Evolutionary conservation across 2,113 vertebrate species (phyloP), one percentile per base, ranked within the genome.

Genomic region (Pelmatolapia mariae): DNA sequence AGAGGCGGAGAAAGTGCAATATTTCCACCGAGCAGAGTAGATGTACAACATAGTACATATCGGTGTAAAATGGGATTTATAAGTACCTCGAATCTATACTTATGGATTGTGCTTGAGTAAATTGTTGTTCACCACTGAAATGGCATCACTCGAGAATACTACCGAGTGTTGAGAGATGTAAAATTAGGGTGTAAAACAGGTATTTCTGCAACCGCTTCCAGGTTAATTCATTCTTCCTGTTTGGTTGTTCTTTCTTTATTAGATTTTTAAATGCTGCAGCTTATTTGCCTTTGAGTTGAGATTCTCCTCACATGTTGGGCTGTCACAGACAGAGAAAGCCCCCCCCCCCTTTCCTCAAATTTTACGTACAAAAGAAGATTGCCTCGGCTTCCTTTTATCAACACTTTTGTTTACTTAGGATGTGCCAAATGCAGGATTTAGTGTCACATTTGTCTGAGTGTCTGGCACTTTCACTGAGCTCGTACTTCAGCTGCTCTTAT

Each of bases 391-490:
- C 85, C 89, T 92, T 92, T 94, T 91, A 93, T 94, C 93, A 91
- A 89, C 89, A 86, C 92, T 90, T 93, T 88, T 95, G 92, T 94
- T 94, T 93, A 93, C 91, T 68, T 66, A 38, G 89, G 87, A 92
- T 82, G 88, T 87, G 90, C 91, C 93, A 92, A 93, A 94, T 22
- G 89, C 80, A 5, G 93, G 93, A 93, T 94, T 95, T 94, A 93
- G 91, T 94, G 94, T 95, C 94, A 93, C 93, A 85, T 94, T 94
- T 90, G 93, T 92, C 84, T 87, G 87, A 89, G 90, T 54, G 90
- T 93, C 90, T 92, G 88, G 91, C 92, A 89, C 91, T 87, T 94
- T 78, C 88, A 85, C 88, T 52, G 71, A 91, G 93, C 89, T 87
- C 84, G 61, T 80, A 84, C 90, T 86, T 91, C 90, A 40, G 85